Conservation (phyloP, 2,113 vertebrate genomes). For the Forbesichthys papilliferus region DNA sequence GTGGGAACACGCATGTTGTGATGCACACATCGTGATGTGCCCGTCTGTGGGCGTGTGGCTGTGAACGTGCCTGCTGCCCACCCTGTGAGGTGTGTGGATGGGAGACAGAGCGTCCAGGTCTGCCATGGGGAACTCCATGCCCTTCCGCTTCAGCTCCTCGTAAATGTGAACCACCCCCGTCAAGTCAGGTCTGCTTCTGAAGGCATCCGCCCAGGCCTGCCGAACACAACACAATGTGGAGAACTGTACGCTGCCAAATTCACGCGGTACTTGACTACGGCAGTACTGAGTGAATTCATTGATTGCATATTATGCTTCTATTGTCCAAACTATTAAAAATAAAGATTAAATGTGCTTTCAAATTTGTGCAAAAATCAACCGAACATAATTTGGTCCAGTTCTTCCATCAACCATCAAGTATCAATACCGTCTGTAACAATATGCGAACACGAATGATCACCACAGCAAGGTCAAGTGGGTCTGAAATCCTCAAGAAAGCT, state of each 20-base stretch:
- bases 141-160: slow-evolving; percentile 98
- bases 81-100: slow-evolving; percentile 97
- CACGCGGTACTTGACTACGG: too few relatives aligned
- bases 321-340: too few relatives aligned
- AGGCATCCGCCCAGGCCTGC: slow-evolving; percentile 98
- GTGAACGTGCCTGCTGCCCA: slow-evolving; percentile 59
- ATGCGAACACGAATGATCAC: neutral
- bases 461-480: neutral
- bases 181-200: slow-evolving; percentile 95
- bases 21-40: neutral
- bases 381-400: too few relatives aligned
- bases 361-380: too few relatives aligned
- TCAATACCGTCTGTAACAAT: neutral
- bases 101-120: slow-evolving; percentile 94
- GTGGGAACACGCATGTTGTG: slow-evolving; percentile 3
- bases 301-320: too few relatives aligned
- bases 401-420: too few relatives aligned
- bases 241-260: too few relatives aligned
- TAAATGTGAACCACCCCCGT: slow-evolving; percentile 97
- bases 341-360: too few relatives aligned
- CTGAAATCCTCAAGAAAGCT: neutral
- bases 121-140: slow-evolving; percentile 95
- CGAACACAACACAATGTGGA: slow-evolving; percentile 11
- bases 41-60: neutral
- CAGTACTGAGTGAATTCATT: too few relatives aligned